These are phyloP conservation scores for Ptychadena robeensis DNA, from an alignment of 2,797 vertebrate genomes.

Conservation along the genomic window DNA sequence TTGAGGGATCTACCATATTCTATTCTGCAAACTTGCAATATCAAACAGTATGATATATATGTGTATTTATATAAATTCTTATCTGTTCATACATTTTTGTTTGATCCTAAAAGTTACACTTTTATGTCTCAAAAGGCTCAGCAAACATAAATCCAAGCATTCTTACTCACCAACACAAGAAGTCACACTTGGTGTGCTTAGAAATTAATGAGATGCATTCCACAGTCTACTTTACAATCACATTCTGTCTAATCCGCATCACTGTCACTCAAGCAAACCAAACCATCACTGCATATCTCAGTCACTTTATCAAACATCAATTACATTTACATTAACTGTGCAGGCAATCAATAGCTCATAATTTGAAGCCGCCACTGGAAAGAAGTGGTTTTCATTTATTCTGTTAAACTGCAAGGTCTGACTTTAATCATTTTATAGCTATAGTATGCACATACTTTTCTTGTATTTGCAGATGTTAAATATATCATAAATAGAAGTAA, in stretches of 20 bases:
- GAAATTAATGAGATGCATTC: slow-evolving; percentile 38
- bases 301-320: slow-evolving; percentile 57
- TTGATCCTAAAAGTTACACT: too few relatives aligned
- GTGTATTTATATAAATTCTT: too few relatives aligned
- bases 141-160: slow-evolving; percentile 4
- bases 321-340: slow-evolving; percentile 54
- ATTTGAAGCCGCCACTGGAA: slow-evolving; percentile 23
- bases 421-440: slow-evolving; percentile 2
- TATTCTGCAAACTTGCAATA: too few relatives aligned
- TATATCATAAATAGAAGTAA: not conserved
- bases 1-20: too few relatives aligned
- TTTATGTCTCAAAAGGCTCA: too few relatives aligned
- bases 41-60: too few relatives aligned
- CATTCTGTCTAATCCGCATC: slow-evolving; percentile 46
- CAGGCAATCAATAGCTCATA: slow-evolving; percentile 45
- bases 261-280: slow-evolving; percentile 56
- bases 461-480: slow-evolving; percentile 22
- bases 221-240: slow-evolving; percentile 48
- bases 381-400: slow-evolving; percentile 28
- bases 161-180: slow-evolving; percentile 2
- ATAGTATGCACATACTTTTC: not conserved
- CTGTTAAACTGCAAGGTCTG: slow-evolving; percentile 9
- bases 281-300: slow-evolving; percentile 40
- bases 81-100: too few relatives aligned
- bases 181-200: slow-evolving; percentile 10